Evolutionary conservation across 1,140 invertebrate species (phyloP).

Genomic region (Cepaea nemoralis): DNA sequence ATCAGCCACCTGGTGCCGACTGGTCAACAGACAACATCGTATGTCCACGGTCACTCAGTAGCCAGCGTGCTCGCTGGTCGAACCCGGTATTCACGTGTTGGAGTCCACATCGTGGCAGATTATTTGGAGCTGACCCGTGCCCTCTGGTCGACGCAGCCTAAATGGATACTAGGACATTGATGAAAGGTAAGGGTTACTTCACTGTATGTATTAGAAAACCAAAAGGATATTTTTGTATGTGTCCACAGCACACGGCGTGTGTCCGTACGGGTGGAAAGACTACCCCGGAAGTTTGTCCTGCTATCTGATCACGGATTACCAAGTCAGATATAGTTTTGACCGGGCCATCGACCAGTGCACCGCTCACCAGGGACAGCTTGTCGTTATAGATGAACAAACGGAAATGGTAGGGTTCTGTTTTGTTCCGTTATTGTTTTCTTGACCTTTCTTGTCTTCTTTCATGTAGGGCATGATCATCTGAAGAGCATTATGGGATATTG

Average conservation of each 20-base stretch:
- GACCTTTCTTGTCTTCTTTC: too few relatives aligned
- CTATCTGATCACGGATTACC: conserved; percentile 30
- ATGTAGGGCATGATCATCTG: too few relatives aligned
- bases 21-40: too few relatives aligned
- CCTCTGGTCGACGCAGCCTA: too few relatives aligned
- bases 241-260: not conserved
- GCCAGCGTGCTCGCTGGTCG: too few relatives aligned
- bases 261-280: conserved; percentile 26
- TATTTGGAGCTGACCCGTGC: too few relatives aligned
- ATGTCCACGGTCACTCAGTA: too few relatives aligned
- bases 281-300: conserved; percentile 20
- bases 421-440: too few relatives aligned
- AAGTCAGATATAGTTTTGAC: conserved; percentile 23
- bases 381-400: not conserved
- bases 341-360: not conserved
- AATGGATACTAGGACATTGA: not conserved
- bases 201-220: not conserved
- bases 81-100: too few relatives aligned
- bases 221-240: not conserved
- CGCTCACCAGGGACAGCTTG: not conserved
- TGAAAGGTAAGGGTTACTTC: not conserved
- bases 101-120: too few relatives aligned
- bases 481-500: too few relatives aligned
- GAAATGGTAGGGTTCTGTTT: conserved; percentile 22
- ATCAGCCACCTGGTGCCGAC: too few relatives aligned